A percentile compares a stretch with the other conserved stretches of the same genome.
Evolutionary conservation across 2,797 vertebrate species (phyloP).

Genomic region (Micropoecilia bifurca): DNA sequence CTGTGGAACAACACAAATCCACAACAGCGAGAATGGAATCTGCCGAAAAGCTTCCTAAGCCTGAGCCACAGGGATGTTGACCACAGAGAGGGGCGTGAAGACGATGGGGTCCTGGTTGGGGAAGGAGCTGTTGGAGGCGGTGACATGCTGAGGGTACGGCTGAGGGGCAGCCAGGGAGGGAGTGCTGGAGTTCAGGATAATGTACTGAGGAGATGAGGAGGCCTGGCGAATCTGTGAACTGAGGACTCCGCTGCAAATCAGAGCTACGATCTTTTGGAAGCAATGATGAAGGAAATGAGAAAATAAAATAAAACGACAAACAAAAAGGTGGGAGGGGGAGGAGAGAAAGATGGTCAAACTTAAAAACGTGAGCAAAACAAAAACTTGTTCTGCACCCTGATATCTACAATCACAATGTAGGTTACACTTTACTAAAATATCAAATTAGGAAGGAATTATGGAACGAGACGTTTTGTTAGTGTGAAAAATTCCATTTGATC

Average conservation of each 20-base stretch:
- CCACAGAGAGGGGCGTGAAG: slow-evolving; percentile 58
- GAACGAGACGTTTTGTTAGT: not conserved
- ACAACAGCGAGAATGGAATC: not conserved
- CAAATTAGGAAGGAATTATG: not conserved
- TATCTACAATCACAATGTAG: not conserved
- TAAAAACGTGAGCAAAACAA: slow-evolving; percentile 5
- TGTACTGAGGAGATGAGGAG: slow-evolving; percentile 56
- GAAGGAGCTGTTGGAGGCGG: slow-evolving; percentile 20
- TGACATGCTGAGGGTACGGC: slow-evolving; percentile 13
- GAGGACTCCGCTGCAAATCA: slow-evolving; percentile 65
- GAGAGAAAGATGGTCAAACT: slow-evolving; percentile 9
- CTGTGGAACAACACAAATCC: not conserved
- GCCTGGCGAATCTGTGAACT: slow-evolving; percentile 25
- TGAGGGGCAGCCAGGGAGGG: slow-evolving; percentile 6
- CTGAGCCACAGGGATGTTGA: slow-evolving; percentile 38
- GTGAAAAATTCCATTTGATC: not conserved
- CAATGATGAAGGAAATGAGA: not conserved
- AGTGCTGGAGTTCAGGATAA: slow-evolving; percentile 50
- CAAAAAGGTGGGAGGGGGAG: not conserved
- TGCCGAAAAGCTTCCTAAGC: slow-evolving; percentile 1
- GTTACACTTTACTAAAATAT: not conserved
- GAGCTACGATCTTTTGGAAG: slow-evolving; percentile 46
- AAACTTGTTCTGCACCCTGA: not conserved
- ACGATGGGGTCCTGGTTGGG: slow-evolving; percentile 44
- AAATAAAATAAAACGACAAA: not conserved